These are phyloP conservation scores for Aix galericulata DNA, from an alignment of 2,113 vertebrate species.

Conservation along the genomic window DNA sequence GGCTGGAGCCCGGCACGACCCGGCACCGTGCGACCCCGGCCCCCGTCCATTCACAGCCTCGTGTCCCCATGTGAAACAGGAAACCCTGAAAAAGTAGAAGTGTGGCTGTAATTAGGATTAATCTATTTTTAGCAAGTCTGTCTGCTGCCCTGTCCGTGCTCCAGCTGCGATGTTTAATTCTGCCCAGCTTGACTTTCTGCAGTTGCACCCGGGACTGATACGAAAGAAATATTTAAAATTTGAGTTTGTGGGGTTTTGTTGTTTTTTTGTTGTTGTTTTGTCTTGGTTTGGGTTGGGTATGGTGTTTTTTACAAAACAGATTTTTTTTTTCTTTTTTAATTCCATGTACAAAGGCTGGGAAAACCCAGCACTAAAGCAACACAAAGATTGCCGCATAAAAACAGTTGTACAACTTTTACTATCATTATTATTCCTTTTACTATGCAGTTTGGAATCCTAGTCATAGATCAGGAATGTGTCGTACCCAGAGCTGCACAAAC, in stretches of 20 bases:
- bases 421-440: constrained; percentile 50
- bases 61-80: background rate
- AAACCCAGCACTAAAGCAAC: background rate
- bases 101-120: constrained; percentile 73
- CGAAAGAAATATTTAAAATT: background rate
- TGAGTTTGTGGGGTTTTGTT: background rate
- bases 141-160: constrained; percentile 63
- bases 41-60: background rate
- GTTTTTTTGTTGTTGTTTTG: background rate
- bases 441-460: background rate
- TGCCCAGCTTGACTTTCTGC: background rate
- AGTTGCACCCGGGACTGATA: background rate
- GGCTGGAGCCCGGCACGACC: background rate
- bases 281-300: background rate
- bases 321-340: rapidly evolving
- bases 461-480: constrained; percentile 52
- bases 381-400: background rate
- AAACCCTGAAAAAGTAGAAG: constrained; percentile 56
- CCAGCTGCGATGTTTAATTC: constrained; percentile 68
- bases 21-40: background rate
- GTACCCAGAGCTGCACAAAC: constrained; percentile 18
- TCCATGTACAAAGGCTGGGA: background rate
- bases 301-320: background rate
- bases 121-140: constrained; percentile 73
- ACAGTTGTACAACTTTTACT: constrained; percentile 15